A percentile compares a stretch with the other conserved stretches of the same genome.
These are phyloP conservation scores for Nycticryphes semicollaris DNA, from an alignment of 2,113 vertebrate genomes.

Conservation along the genomic window DNA sequence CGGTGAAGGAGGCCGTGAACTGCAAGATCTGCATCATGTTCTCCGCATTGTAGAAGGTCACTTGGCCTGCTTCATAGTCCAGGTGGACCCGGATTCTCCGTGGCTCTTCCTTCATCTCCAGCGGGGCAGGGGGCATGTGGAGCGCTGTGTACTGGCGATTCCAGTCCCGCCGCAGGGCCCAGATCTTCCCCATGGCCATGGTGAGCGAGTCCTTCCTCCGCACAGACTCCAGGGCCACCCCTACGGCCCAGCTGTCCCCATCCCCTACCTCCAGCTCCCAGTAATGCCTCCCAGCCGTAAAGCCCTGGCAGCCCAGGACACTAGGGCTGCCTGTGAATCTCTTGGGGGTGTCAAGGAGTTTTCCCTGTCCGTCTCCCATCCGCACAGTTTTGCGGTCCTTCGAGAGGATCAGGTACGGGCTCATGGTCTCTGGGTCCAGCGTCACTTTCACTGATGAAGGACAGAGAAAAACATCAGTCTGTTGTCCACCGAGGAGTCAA, in stretches of 20 bases:
- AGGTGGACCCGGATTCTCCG: conserved; percentile 9
- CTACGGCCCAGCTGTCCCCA: conserved; percentile 52
- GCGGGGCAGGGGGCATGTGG: fast-evolving
- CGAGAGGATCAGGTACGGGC: conserved; percentile 14
- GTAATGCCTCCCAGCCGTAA: conserved; percentile 55
- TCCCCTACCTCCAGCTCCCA: conserved; percentile 67
- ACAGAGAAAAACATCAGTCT: not conserved
- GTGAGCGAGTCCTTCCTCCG: not conserved
- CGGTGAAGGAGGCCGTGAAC: not conserved
- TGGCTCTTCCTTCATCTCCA: not conserved
- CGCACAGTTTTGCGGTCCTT: conserved; percentile 12
- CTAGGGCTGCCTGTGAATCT: conserved; percentile 42
- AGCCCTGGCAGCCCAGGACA: conserved; percentile 44
- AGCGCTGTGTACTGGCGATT: not conserved
- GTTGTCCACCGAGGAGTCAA: fast-evolving
- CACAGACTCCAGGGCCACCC: conserved; percentile 68
- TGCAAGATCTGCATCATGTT: not conserved
- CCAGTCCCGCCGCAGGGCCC: conserved; percentile 22
- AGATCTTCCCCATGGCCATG: not conserved
- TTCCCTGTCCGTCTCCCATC: not conserved
- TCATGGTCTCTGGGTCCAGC: conserved; percentile 50
- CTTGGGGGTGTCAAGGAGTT: conserved; percentile 1
- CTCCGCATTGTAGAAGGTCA: conserved; percentile 15
- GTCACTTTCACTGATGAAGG: not conserved
- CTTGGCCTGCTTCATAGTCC: not conserved